phyloP scores from a whole-genome alignment of 2,888 invertebrate genomes.

The Drosophila melanosoma region DNA sequence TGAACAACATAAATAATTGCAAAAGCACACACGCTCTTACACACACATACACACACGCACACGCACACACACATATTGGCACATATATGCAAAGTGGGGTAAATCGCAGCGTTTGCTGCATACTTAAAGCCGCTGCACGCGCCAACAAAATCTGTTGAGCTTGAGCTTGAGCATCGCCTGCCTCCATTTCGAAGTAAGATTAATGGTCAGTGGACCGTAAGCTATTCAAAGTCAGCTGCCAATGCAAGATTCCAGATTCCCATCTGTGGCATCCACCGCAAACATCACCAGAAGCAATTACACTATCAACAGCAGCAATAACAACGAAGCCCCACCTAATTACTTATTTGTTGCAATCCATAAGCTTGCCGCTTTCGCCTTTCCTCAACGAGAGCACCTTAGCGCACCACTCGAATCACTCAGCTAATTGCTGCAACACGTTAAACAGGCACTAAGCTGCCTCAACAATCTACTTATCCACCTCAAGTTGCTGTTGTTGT shows the following conservation, averaged over 20 bases:
- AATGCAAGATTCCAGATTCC: conserved; percentile 48
- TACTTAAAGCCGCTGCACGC: conserved; percentile 64
- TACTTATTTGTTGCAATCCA: conserved; percentile 59
- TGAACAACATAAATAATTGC: conserved; percentile 81
- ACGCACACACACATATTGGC: conserved; percentile 23
- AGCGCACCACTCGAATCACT: conserved; percentile 47
- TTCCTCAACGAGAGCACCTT: conserved; percentile 39
- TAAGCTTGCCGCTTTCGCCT: conserved; percentile 37
- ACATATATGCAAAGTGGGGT: conserved; percentile 59
- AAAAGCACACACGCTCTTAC: conserved; percentile 62
- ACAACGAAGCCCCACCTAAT: conserved; percentile 41
- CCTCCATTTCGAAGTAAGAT: conserved; percentile 69
- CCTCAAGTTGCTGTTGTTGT: conserved; percentile 20
- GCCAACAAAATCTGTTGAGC: conserved; percentile 64
- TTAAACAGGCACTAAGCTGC: conserved; percentile 56
- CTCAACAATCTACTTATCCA: conserved; percentile 49
- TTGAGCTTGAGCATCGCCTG: conserved; percentile 42
- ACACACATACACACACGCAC: conserved; percentile 16
- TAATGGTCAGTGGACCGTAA: conserved; percentile 62
- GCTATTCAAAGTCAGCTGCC: conserved; percentile 58
- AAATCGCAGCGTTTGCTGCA: conserved; percentile 70
- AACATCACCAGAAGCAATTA: conserved; percentile 9
- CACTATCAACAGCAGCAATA: neutral
- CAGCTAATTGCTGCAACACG: conserved; percentile 59
- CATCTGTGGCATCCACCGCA: conserved; percentile 29